phyloP scores from a whole-genome alignment of 1,140 invertebrate species.

The Leptoteleia sp. region DNA sequence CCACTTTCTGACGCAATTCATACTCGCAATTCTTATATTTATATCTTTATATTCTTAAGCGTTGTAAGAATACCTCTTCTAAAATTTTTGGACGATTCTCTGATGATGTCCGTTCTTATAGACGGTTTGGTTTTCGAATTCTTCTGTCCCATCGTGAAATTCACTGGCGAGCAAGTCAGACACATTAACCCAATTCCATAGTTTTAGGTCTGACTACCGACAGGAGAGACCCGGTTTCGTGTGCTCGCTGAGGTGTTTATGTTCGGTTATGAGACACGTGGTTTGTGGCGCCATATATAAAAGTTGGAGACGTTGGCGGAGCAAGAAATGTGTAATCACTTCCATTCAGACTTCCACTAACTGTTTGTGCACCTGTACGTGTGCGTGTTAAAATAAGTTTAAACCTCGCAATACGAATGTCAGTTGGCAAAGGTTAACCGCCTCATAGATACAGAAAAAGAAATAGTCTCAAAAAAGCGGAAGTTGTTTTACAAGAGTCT shows the following conservation, averaged over 20 bases:
- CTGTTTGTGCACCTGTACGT: slow-evolving; percentile 30
- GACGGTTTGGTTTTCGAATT: slow-evolving; percentile 74
- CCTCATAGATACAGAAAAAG: neutral
- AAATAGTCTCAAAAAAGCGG: no score
- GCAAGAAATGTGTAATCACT: slow-evolving; percentile 35
- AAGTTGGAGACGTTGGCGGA: slow-evolving; percentile 39
- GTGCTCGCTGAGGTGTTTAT: slow-evolving; percentile 30
- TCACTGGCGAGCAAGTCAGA: slow-evolving; percentile 28
- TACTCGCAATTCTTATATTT: no score
- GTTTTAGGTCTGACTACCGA: slow-evolving; percentile 44
- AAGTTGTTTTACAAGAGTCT: no score
- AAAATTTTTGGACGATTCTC: slow-evolving; percentile 76
- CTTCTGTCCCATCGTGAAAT: slow-evolving; percentile 73
- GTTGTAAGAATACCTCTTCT: slow-evolving; percentile 80
- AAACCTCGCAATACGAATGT: slow-evolving; percentile 8
- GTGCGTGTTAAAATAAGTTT: slow-evolving; percentile 12
- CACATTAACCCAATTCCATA: slow-evolving; percentile 60
- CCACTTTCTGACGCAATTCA: no score
- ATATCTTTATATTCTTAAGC: no score
- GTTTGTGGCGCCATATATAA: slow-evolving; percentile 49
- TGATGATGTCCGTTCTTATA: slow-evolving; percentile 73
- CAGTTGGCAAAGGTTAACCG: slow-evolving; percentile 11
- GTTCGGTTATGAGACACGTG: slow-evolving; percentile 46
- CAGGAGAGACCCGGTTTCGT: slow-evolving; percentile 31
- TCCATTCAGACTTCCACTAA: slow-evolving; percentile 40